These are phyloP conservation scores for Conistra vaccinii DNA, from an alignment of 2,888 invertebrate genomes.

Conservation along the genomic window DNA sequence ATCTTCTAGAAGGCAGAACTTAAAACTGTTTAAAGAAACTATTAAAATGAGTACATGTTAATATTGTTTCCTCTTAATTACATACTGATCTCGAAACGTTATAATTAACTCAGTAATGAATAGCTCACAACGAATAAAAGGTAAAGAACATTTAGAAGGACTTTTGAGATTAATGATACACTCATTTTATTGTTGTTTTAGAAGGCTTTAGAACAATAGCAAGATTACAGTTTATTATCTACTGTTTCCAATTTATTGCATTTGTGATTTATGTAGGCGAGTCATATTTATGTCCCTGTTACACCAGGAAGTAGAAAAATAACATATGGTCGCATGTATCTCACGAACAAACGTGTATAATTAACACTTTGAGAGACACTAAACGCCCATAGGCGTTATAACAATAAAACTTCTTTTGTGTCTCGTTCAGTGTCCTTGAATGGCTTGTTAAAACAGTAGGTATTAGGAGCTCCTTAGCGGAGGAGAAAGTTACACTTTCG, in stretches of 20 bases:
- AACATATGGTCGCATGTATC: not conserved
- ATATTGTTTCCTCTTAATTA: slow-evolving; percentile 19
- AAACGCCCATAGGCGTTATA: too few relatives aligned
- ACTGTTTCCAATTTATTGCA: not conserved
- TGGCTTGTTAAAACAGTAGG: too few relatives aligned
- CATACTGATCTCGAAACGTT: slow-evolving; percentile 1
- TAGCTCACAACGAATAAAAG: slow-evolving; percentile 7
- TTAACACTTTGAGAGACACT: too few relatives aligned
- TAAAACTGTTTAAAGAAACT: not conserved
- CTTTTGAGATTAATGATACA: slow-evolving; percentile 15
- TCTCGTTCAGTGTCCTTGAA: too few relatives aligned
- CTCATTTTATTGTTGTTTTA: slow-evolving; percentile 19
- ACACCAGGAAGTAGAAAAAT: not conserved
- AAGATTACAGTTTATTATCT: slow-evolving; percentile 1
- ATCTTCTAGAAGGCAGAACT: not conserved
- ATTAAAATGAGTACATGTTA: not conserved
- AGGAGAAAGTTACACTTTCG: too few relatives aligned
- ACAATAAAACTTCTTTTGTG: too few relatives aligned
- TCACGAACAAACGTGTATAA: not conserved
- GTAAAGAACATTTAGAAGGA: slow-evolving; percentile 9
- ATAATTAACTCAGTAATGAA: slow-evolving; percentile 27
- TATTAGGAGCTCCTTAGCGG: too few relatives aligned
- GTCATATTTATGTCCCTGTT: not conserved
- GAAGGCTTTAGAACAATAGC: slow-evolving; percentile 20
- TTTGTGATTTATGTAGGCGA: not conserved